phyloP scores from a whole-genome alignment of 2,888 invertebrate species.

The Siphlonurus alternatus region DNA sequence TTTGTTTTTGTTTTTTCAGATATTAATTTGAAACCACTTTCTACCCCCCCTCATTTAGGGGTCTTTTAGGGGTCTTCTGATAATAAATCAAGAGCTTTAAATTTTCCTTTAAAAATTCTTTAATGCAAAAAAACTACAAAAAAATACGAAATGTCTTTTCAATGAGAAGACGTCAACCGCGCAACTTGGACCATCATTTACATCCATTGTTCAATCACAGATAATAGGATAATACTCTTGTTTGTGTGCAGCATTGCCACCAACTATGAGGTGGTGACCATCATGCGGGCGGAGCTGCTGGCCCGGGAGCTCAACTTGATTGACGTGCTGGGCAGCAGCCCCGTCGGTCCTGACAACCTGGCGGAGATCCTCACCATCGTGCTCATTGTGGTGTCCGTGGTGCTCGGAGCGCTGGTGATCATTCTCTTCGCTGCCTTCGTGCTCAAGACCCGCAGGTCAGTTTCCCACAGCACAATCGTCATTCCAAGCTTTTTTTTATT shows the following conservation, averaged over 20 bases:
- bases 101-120: constrained; percentile 15
- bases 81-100: too few relatives aligned
- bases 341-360: constrained; percentile 22
- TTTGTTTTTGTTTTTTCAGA: too few relatives aligned
- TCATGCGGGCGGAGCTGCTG: constrained; percentile 27
- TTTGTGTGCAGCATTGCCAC: constrained; percentile 4
- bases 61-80: too few relatives aligned
- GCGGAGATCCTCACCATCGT: constrained; percentile 31
- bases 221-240: neutral
- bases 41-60: too few relatives aligned
- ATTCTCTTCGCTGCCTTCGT: constrained; percentile 36
- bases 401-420: constrained; percentile 34
- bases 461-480: neutral
- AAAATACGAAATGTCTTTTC: too few relatives aligned
- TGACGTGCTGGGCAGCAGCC: constrained; percentile 30
- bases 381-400: constrained; percentile 33
- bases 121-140: too few relatives aligned
- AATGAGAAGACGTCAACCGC: too few relatives aligned
- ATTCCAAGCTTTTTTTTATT: neutral
- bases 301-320: constrained; percentile 26
- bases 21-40: too few relatives aligned
- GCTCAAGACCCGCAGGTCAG: constrained; percentile 38
- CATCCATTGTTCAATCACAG: neutral
- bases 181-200: too few relatives aligned
- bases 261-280: constrained; percentile 23